phyloP scores from a whole-genome alignment of 2,797 vertebrate species.

The Harpagifer antarcticus region DNA sequence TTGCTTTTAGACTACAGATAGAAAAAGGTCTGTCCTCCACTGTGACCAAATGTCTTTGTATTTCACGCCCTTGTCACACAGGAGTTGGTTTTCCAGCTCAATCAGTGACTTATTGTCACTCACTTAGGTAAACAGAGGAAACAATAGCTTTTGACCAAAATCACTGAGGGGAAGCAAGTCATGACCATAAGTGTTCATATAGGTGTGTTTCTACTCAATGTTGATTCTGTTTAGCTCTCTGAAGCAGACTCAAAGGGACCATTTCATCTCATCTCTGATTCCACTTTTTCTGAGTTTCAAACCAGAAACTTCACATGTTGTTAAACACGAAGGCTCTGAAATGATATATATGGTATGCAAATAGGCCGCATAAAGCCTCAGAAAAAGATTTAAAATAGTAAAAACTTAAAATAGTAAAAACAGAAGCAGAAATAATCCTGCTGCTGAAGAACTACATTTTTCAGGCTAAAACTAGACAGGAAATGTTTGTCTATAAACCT shows the following conservation, averaged over 20 bases:
- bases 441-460: not conserved
- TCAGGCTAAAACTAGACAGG: not conserved
- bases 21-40: not conserved
- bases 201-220: constrained; percentile 6
- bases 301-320: not conserved
- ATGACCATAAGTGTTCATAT: not conserved
- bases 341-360: not conserved
- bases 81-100: not conserved
- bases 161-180: not conserved
- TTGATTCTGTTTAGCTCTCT: not conserved
- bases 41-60: constrained; percentile 2
- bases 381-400: not conserved
- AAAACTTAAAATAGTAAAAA: not conserved
- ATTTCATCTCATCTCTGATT: not conserved
- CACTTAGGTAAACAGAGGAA: constrained; percentile 3
- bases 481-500: not conserved
- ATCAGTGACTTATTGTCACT: constrained; percentile 1
- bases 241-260: not conserved
- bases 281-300: not conserved
- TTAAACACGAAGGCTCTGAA: not conserved
- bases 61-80: constrained; percentile 1
- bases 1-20: not conserved
- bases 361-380: not conserved
- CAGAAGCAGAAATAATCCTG: not conserved
- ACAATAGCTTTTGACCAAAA: not conserved